Evolutionary conservation across 2,888 invertebrate genomes (phyloP), one percentile per base, ranked within the genome.

Genomic region (Atrina japonica): DNA sequence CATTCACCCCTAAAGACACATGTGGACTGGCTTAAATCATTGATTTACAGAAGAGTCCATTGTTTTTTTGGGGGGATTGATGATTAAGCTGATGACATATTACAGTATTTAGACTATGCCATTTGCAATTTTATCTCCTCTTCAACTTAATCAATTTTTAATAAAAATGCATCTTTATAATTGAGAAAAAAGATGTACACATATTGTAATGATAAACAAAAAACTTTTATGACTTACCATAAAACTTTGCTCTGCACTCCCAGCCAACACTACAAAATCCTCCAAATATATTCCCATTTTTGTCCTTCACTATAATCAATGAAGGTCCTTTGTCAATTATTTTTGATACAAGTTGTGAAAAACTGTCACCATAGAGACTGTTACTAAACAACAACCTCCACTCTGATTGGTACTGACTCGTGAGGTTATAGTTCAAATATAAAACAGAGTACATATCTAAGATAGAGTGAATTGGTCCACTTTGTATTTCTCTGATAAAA

Each of bases 231-330:
- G n/a, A n/a, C 77, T 63, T 72, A 92, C 95, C 97, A 67, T 91
- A 92, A 91, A 95, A 97, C 85, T 94, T 94, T 9, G 97, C 95
- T 16, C 94, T 91, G 27, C 95, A 87, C 0, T 92, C 89, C 97
- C 97, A 97, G 63, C 94, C 93, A 21, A 93, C 93, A 0, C 96
- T 93, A 0, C 96, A 96, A 92, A 94, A 98, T 14, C 96, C 97
- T 1, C 97, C 98, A 92, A 98, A 98, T 41, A 96, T 94, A 88
- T 95, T 93, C 9, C 95, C 95, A 76, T 94, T 93, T 74, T 93
- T 93, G 87, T 97, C 96, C 73, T 87, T 86, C 2, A 98, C 92
- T 45, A 98, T 93, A 3, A 98, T 90, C 0, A 98, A 91, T 0
- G 95, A 96, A 0, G 91, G 91, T 3, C 91, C 91, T 63, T 88